Percentiles rank a stretch among this genome's conserved stretches.
Evolutionary conservation across 2,888 invertebrate species (phyloP).

Genomic region (Tineola bisselliella): DNA sequence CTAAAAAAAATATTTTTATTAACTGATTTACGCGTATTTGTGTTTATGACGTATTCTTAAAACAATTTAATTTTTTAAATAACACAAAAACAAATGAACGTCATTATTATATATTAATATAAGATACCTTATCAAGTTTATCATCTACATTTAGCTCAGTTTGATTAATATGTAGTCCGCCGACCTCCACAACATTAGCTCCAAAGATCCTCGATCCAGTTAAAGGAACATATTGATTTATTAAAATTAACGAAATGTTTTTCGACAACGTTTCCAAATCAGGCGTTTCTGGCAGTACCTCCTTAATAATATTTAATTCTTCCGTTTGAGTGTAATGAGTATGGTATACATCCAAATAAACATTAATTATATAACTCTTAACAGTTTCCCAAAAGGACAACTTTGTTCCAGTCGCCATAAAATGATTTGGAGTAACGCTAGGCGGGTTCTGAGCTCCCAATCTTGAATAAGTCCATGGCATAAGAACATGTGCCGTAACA

Average conservation of each 20-base stretch:
- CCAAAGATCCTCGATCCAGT: constrained; percentile 54
- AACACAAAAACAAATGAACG: too few relatives aligned
- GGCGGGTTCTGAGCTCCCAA: constrained; percentile 68
- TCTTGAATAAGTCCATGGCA: constrained; percentile 66
- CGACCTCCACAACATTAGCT: constrained; percentile 60
- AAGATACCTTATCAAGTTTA: constrained; percentile 6
- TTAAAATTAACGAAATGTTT: constrained; percentile 37
- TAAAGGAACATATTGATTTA: constrained; percentile 64
- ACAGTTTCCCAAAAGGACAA: constrained; percentile 50
- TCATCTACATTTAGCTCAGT: not conserved
- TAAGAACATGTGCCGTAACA: constrained; percentile 57
- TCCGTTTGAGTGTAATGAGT: constrained; percentile 24
- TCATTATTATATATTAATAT: too few relatives aligned
- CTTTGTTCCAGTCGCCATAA: constrained; percentile 44
- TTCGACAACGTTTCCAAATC: constrained; percentile 29
- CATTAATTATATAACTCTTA: constrained; percentile 37
- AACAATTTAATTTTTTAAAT: too few relatives aligned
- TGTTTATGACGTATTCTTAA: too few relatives aligned
- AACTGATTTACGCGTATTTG: too few relatives aligned
- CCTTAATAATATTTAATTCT: constrained; percentile 25
- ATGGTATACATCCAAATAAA: constrained; percentile 25
- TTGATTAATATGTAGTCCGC: constrained; percentile 50
- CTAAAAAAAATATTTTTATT: constrained; percentile 26
- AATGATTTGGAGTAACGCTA: constrained; percentile 63
- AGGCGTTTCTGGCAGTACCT: constrained; percentile 25